Conservation (phyloP, 2,797 vertebrate genomes). For the Sebastolobus altivelis region DNA sequence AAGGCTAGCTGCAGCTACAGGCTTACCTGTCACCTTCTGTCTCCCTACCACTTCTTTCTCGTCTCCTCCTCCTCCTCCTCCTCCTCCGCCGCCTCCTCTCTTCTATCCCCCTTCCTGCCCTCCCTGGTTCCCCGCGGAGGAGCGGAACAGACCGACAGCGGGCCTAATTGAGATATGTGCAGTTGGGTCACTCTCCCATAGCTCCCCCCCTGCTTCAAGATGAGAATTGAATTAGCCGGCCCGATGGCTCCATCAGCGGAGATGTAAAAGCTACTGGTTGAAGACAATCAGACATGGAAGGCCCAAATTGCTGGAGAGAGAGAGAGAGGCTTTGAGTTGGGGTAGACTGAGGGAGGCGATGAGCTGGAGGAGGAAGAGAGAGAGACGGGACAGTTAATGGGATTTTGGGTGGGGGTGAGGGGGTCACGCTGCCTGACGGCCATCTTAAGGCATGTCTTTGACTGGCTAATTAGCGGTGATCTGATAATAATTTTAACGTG, state of each 20-base stretch:
- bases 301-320: constrained; percentile 58
- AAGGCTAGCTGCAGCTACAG: constrained; percentile 37
- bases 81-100: constrained; percentile 18
- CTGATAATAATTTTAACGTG: constrained; percentile 20
- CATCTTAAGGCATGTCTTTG: constrained; percentile 49
- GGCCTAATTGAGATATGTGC: constrained; percentile 80
- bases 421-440: constrained; percentile 44
- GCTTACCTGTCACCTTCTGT: constrained; percentile 57
- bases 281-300: constrained; percentile 69
- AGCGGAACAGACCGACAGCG: constrained; percentile 66
- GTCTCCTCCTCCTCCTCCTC: constrained; percentile 10
- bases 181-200: constrained; percentile 67
- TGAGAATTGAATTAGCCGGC: constrained; percentile 81
- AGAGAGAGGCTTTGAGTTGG: constrained; percentile 41
- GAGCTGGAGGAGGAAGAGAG: constrained; percentile 43
- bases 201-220: constrained; percentile 28
- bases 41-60: constrained; percentile 39
- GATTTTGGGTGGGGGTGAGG: constrained; percentile 42
- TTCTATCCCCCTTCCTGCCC: constrained; percentile 23
- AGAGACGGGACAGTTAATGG: constrained; percentile 50
- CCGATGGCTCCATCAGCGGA: constrained; percentile 76
- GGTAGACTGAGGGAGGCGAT: constrained; percentile 37
- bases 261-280: constrained; percentile 76
- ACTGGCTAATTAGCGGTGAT: constrained; percentile 49
- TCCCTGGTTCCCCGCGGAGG: constrained; percentile 43